Conservation (phyloP, 1,140 invertebrate species). For the Lepidurus couesii region DNA sequence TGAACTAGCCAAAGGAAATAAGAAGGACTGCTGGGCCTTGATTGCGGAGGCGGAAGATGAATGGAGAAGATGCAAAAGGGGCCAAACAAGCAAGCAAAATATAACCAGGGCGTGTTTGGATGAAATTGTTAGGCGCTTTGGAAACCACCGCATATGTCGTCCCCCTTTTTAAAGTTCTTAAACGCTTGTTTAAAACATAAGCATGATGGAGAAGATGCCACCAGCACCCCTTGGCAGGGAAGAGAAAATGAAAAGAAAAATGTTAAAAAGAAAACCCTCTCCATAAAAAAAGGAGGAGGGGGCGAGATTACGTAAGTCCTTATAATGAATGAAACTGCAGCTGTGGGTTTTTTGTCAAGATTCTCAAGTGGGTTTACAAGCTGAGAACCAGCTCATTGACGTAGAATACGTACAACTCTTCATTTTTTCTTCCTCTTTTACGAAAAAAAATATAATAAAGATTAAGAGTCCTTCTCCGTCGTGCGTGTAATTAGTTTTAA, state of each 20-base stretch:
- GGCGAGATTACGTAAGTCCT: constrained; percentile 12
- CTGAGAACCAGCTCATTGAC: neutral
- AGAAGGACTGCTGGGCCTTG: neutral
- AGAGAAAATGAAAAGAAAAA: neutral
- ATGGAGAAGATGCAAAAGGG: constrained; percentile 10
- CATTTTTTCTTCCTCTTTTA: neutral
- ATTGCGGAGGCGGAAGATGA: constrained; percentile 20
- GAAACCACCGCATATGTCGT: neutral
- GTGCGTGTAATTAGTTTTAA: neutral
- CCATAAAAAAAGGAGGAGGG: neutral
- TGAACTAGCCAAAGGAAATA: neutral
- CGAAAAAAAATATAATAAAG: neutral
- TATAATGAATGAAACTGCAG: constrained; percentile 19
- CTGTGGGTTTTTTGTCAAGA: constrained; percentile 11
- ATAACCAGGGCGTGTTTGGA: constrained; percentile 15
- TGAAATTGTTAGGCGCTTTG: neutral
- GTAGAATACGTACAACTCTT: neutral
- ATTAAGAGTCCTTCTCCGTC: neutral
- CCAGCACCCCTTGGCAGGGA: neutral
- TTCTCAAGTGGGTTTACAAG: neutral
- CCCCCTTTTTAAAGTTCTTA: neutral
- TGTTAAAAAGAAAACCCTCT: neutral
- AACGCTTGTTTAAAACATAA: too few relatives aligned
- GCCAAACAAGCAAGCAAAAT: neutral
- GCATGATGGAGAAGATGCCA: too few relatives aligned